These are phyloP conservation scores for Lagodon rhomboides DNA, from an alignment of 2,797 vertebrate species.

Conservation along the genomic window DNA sequence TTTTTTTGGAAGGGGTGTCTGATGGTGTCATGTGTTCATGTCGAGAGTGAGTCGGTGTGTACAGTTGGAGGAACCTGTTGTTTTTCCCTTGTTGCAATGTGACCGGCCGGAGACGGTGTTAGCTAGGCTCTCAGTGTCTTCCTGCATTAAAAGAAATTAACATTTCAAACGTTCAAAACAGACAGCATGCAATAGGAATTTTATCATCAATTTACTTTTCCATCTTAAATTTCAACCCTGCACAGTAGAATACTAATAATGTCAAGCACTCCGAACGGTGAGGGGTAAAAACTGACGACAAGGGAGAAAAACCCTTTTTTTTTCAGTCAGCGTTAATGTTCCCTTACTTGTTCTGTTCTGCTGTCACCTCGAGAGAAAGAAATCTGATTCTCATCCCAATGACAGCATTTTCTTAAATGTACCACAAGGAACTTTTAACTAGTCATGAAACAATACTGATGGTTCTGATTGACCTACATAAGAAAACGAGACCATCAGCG, in stretches of 20 bases:
- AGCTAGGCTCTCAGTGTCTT: slow-evolving; percentile 59
- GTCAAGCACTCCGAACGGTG: not conserved
- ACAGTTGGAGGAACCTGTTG: slow-evolving; percentile 26
- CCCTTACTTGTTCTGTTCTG: not conserved
- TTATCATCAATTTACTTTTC: slow-evolving; percentile 6
- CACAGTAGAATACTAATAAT: not conserved
- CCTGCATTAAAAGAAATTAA: slow-evolving; percentile 45
- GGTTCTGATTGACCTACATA: no score
- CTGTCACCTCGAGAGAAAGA: not conserved
- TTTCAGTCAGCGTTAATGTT: not conserved
- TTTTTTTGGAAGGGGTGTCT: slow-evolving; percentile 39
- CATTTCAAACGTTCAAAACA: slow-evolving; percentile 16
- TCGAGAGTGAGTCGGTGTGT: slow-evolving; percentile 6
- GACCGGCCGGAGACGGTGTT: not conserved
- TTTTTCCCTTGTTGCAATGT: slow-evolving; percentile 16
- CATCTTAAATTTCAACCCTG: slow-evolving; percentile 1
- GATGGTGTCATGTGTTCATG: slow-evolving; percentile 27
- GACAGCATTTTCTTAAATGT: not conserved
- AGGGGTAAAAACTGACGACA: not conserved
- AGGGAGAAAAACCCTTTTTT: not conserved
- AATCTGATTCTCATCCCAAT: not conserved
- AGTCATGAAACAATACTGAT: no score
- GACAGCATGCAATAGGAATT: not conserved
- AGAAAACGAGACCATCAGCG: no score
- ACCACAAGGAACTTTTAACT: no score